phyloP scores from a whole-genome alignment of 2,888 invertebrate genomes.

The Agrilus biguttatus region DNA sequence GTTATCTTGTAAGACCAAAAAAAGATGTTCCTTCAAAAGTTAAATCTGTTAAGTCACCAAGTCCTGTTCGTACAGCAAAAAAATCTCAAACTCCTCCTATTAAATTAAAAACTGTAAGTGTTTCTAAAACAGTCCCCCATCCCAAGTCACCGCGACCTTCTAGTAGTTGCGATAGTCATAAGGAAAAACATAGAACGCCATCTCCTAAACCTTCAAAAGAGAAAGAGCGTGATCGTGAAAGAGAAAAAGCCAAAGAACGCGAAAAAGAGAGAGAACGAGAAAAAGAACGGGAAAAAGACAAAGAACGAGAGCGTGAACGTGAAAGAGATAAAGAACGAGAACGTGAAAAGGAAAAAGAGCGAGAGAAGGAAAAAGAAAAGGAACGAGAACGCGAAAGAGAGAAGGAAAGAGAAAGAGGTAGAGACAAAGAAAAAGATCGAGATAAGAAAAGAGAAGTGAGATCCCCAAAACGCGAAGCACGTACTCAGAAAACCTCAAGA shows the following conservation, averaged over 20 bases:
- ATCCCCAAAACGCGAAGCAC: conserved; percentile 26
- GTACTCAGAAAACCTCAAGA: conserved; percentile 20
- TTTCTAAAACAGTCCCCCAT: conserved; percentile 18
- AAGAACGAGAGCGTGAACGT: conserved; percentile 33
- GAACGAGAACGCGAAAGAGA: conserved; percentile 34
- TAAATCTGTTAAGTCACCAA: conserved; percentile 22
- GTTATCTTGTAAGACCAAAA: conserved; percentile 17
- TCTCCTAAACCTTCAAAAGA: conserved; percentile 24
- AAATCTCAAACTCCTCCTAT: conserved; percentile 30
- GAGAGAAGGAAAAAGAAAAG: conserved; percentile 30
- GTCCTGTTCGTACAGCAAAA: conserved; percentile 21
- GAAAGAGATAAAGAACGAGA: conserved; percentile 22
- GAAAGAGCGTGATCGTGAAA: conserved; percentile 29
- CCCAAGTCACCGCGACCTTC: conserved; percentile 25
- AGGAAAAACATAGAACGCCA: conserved; percentile 29
- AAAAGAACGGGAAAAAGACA: conserved; percentile 29
- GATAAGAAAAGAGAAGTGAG: conserved; percentile 19
- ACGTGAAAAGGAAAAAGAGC: conserved; percentile 19
- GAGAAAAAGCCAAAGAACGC: conserved; percentile 25
- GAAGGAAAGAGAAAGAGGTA: conserved; percentile 33
- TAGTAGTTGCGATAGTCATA: conserved; percentile 21
- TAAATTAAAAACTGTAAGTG: conserved; percentile 22
- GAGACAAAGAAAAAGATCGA: conserved; percentile 15
- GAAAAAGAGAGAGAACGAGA: conserved; percentile 27
- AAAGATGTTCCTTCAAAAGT: conserved; percentile 11